These are phyloP conservation scores for Neolamprologus modestus DNA, from an alignment of 2,113 vertebrate genomes.

Conservation along the genomic window DNA sequence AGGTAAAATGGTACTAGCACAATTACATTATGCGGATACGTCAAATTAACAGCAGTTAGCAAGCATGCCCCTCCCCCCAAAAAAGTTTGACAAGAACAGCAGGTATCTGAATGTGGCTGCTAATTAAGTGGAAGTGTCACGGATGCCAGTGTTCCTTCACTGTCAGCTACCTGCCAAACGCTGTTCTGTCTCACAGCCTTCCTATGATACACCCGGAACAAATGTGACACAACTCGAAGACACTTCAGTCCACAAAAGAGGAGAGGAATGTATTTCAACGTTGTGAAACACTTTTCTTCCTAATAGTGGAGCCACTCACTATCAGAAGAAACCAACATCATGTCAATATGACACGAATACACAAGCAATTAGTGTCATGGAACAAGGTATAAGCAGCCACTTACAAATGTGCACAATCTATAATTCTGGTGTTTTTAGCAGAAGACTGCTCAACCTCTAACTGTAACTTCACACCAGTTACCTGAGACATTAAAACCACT, in stretches of 20 bases:
- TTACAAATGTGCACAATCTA: background rate
- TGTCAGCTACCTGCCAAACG: background rate
- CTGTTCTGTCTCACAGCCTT: background rate
- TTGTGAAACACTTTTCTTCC: background rate
- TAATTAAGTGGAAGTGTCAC: constrained; percentile 36
- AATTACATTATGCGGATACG: background rate
- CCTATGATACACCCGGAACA: background rate
- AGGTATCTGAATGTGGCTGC: background rate
- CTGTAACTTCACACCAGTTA: background rate
- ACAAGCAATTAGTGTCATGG: background rate
- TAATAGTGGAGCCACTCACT: background rate
- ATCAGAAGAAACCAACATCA: background rate
- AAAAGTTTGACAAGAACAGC: constrained; percentile 6
- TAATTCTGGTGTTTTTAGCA: background rate
- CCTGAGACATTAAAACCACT: background rate
- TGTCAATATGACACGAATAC: background rate
- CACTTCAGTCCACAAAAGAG: background rate
- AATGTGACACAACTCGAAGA: background rate
- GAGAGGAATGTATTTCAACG: background rate
- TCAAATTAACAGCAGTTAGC: background rate
- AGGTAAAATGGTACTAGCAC: background rate
- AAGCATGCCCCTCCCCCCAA: background rate
- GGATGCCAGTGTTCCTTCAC: background rate
- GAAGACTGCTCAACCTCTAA: background rate
- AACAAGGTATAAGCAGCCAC: background rate